Evolutionary conservation across 2,113 vertebrate species (phyloP).

Genomic region (Serinus canaria): DNA sequence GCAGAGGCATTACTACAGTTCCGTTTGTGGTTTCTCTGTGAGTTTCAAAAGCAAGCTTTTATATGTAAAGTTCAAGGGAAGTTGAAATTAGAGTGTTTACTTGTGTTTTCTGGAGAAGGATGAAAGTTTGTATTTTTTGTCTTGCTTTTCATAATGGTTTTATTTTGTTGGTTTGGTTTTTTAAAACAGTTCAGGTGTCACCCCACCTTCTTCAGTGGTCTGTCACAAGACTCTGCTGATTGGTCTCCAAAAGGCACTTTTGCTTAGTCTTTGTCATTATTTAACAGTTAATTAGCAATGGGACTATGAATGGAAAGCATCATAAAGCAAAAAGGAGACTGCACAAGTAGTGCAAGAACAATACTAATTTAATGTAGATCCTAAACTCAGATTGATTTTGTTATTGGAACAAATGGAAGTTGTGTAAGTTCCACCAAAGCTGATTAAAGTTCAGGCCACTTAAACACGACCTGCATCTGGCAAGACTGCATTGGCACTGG

Average conservation of each 20-base stretch:
- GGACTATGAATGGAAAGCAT: neutral
- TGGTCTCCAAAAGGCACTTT: neutral
- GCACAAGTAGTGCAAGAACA: neutral
- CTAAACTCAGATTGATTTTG: neutral
- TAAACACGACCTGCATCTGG: neutral
- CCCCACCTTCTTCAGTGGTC: neutral
- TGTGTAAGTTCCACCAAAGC: neutral
- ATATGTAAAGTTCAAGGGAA: slow-evolving; percentile 6
- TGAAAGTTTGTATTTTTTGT: neutral
- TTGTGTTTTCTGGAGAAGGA: neutral
- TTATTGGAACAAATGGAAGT: neutral
- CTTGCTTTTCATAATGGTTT: neutral
- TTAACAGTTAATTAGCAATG: neutral
- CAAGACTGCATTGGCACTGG: neutral
- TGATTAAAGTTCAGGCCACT: neutral
- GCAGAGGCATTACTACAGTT: slow-evolving; percentile 52
- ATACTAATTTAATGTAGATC: neutral
- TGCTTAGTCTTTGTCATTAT: neutral
- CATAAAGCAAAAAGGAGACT: neutral
- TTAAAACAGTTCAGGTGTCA: neutral
- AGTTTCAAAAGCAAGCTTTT: slow-evolving; percentile 52
- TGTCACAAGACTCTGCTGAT: neutral
- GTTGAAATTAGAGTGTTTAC: slow-evolving; percentile 26
- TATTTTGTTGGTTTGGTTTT: neutral
- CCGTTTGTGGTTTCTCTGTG: slow-evolving; percentile 47